A percentile compares a stretch with the other conserved stretches of the same genome.
phyloP scores from a whole-genome alignment of 2,888 invertebrate species.

The Rhagonycha fulva region DNA sequence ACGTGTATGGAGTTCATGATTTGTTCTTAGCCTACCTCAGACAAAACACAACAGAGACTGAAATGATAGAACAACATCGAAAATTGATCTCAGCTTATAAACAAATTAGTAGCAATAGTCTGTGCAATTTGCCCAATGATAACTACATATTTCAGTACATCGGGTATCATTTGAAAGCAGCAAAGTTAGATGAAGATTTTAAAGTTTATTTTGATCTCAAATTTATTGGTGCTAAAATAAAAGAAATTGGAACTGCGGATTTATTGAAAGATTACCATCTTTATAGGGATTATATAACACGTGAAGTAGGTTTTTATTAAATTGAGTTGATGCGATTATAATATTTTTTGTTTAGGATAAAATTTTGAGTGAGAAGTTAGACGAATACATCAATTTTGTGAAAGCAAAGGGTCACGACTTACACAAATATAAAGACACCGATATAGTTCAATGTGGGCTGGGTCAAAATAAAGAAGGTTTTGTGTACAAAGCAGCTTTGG shows the following conservation, averaged over 20 bases:
- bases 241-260: constrained; percentile 70
- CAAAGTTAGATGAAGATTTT: constrained; percentile 61
- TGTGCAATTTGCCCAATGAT: constrained; percentile 67
- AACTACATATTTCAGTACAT: constrained; percentile 75
- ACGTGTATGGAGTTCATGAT: constrained; percentile 74
- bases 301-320: constrained; percentile 54
- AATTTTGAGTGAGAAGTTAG: constrained; percentile 55
- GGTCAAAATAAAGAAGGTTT: constrained; percentile 64
- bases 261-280: constrained; percentile 68
- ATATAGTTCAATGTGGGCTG: constrained; percentile 72
- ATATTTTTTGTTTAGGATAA: constrained; percentile 51
- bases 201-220: constrained; percentile 67
- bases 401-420: constrained; percentile 65
- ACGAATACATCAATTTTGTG: constrained; percentile 64
- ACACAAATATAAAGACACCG: constrained; percentile 64
- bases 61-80: constrained; percentile 60
- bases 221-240: constrained; percentile 73
- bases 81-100: constrained; percentile 64
- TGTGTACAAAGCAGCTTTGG: constrained; percentile 61
- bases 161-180: constrained; percentile 69
- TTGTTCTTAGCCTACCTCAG: constrained; percentile 67
- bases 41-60: constrained; percentile 53
- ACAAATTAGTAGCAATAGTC: constrained; percentile 56
- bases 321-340: not conserved
- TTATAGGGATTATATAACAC: constrained; percentile 64